Base-by-base conservation (phyloP, 2,797 vertebrate genomes). In the Neomorphus geoffroyi region DNA sequence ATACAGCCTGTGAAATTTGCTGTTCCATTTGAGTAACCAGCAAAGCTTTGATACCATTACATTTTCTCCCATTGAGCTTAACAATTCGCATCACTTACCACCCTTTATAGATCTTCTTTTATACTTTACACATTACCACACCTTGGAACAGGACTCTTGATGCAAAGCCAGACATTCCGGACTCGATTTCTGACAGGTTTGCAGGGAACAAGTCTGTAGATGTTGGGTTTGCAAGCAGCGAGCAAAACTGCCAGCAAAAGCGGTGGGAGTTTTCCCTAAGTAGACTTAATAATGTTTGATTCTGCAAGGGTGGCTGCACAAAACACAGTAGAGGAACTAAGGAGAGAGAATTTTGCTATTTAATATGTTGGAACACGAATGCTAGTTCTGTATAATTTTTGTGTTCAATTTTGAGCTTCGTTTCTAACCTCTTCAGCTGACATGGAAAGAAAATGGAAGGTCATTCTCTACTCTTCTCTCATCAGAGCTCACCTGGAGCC, bases 341-440 rank as follows among this genome's bases (percentile, higher is more conserved):
- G 39, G 67, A 35, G 1, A 88, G 41, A 70, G 41, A 60, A 61
- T 56, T 67, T 22, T 66, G 13, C 23, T 50, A 9, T 30, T 48
- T 26, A n/a, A n/a, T 30, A 18, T 22, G 23, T 48, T 80, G 53
- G 80, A 86, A 57, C 70, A 45, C 0, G 0, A 84, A 35, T 0
- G 1, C 32, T 78, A 57, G 45, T 69, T 51, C 70, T 62, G 32
- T 72, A 11, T 53, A 15, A 46, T 62, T 80, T 86, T 41, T 48
- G 13, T 61, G 51, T 48, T 83, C 32, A 4, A 30, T 48, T 86
- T 43, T 60, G 64, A 88, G 32, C 78, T 86, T 73, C 3, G 1
- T 39, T 51, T 83, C 73, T 89, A 48, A 86, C 48, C 57, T 33
- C 48, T 81, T 83, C 78, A 45, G 65, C 72, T 56, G 23, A 73